Conservation (phyloP, 2,113 vertebrate species). For the Catagonus wagneri region DNA sequence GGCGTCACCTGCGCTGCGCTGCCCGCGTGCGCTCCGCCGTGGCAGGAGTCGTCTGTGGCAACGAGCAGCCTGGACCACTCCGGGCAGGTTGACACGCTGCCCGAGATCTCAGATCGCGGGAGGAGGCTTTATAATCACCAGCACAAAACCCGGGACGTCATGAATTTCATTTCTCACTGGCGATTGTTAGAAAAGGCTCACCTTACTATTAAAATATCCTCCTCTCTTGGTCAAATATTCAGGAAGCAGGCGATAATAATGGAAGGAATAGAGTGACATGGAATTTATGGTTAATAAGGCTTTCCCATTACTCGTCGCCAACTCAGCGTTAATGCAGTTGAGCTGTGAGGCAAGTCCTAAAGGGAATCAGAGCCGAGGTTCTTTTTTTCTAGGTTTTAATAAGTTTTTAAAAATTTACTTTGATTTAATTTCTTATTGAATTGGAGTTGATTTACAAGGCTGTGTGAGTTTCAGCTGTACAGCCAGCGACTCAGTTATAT, state of each 20-base stretch:
- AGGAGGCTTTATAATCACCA: background rate
- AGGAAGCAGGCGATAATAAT: background rate
- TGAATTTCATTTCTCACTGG: too few species aligned
- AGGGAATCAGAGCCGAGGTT: too few species aligned
- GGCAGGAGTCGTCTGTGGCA: accelerated
- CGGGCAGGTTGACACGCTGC: accelerated
- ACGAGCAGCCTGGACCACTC: background rate
- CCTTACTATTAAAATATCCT: background rate
- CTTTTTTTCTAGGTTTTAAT: background rate
- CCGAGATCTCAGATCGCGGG: background rate
- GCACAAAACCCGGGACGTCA: accelerated
- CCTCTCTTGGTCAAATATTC: too few species aligned
- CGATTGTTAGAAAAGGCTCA: background rate
- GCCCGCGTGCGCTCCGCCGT: accelerated
- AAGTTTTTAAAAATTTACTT: background rate
- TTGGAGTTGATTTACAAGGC: background rate
- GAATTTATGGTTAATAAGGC: too few species aligned
- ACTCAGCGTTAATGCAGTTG: accelerated
- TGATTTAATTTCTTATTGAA: background rate
- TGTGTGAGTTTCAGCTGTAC: background rate
- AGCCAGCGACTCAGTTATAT: background rate
- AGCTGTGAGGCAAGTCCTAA: background rate
- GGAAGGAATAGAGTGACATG: accelerated
- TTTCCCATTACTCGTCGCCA: background rate
- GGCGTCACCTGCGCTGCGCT: too few species aligned